Conservation (phyloP, 2,888 invertebrate genomes). For the Xanthostigma xanthostigma region DNA sequence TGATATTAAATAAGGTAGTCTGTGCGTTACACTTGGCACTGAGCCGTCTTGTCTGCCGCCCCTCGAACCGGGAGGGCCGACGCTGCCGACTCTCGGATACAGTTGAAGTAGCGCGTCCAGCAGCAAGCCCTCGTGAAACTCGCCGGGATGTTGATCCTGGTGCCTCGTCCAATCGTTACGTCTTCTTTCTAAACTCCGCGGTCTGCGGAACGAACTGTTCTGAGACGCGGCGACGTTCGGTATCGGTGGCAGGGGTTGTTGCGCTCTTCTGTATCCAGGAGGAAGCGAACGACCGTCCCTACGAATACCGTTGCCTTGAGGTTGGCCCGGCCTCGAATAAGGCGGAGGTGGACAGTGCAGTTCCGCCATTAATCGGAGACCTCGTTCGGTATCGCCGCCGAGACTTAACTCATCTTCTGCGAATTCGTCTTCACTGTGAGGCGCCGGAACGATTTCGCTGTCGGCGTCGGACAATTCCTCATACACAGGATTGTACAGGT, state of each 20-base stretch:
- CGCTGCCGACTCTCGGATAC: constrained; percentile 56
- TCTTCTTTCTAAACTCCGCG: constrained; percentile 26
- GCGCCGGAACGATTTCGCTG: constrained; percentile 37
- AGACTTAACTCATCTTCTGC: constrained; percentile 67
- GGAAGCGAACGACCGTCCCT: constrained; percentile 33
- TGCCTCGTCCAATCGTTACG: constrained; percentile 31
- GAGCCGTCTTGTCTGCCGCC: constrained; percentile 4
- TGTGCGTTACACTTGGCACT: constrained; percentile 20
- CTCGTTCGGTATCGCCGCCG: constrained; percentile 29
- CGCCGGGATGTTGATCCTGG: constrained; percentile 42
- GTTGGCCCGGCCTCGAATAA: constrained; percentile 24
- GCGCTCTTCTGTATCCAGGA: constrained; percentile 41
- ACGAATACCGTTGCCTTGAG: constrained; percentile 29
- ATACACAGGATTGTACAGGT: constrained; percentile 63
- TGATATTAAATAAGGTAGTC: constrained; percentile 21
- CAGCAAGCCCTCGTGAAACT: constrained; percentile 69
- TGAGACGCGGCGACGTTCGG: constrained; percentile 30
- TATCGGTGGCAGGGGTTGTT: constrained; percentile 40
- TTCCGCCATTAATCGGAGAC: constrained; percentile 15
- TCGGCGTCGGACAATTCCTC: constrained; percentile 61
- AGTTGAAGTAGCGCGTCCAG: constrained; percentile 56
- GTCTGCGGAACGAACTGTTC: constrained; percentile 17
- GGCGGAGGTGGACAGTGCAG: constrained; percentile 28
- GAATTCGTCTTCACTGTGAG: constrained; percentile 70
- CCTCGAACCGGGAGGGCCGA: constrained; percentile 30